These are phyloP conservation scores for Athetis lepigone DNA, from an alignment of 2,888 invertebrate species.

Conservation along the genomic window DNA sequence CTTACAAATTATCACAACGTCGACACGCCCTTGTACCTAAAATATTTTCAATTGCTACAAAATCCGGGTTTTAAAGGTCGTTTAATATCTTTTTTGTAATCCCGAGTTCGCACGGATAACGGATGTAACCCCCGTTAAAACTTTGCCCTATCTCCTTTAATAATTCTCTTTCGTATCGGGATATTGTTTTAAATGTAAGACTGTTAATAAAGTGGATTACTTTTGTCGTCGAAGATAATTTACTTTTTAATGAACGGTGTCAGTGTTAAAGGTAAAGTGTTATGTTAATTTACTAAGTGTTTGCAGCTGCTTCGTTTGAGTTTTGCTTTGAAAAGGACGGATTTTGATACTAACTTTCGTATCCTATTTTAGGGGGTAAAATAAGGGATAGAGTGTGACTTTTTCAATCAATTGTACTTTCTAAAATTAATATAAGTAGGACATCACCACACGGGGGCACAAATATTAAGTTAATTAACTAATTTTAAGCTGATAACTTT, in stretches of 20 bases:
- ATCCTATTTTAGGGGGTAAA: too few species aligned
- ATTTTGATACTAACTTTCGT: too few species aligned
- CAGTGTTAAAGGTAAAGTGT: not conserved
- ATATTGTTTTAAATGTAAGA: slow-evolving; percentile 36
- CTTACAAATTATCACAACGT: too few species aligned
- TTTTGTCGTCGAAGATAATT: not conserved
- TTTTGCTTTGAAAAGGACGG: too few species aligned
- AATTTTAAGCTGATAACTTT: too few species aligned
- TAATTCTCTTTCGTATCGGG: slow-evolving; percentile 17
- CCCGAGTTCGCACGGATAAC: slow-evolving; percentile 27
- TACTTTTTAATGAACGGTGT: not conserved
- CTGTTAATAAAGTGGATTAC: slow-evolving; percentile 13
- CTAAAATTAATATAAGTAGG: too few species aligned
- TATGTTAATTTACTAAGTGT: not conserved
- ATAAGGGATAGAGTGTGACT: too few species aligned
- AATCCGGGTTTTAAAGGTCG: slow-evolving; percentile 11
- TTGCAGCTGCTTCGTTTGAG: too few species aligned
- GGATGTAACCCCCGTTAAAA: slow-evolving; percentile 27
- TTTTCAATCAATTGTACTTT: too few species aligned
- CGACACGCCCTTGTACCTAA: not conserved
- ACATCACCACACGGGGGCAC: too few species aligned
- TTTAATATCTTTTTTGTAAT: slow-evolving; percentile 38
- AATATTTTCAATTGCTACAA: slow-evolving; percentile 31
- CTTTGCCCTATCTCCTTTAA: slow-evolving; percentile 17
- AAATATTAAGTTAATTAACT: too few species aligned